Evolutionary conservation across 2,888 invertebrate species (phyloP).

Genomic region (Ormyrus nitidulus): DNA sequence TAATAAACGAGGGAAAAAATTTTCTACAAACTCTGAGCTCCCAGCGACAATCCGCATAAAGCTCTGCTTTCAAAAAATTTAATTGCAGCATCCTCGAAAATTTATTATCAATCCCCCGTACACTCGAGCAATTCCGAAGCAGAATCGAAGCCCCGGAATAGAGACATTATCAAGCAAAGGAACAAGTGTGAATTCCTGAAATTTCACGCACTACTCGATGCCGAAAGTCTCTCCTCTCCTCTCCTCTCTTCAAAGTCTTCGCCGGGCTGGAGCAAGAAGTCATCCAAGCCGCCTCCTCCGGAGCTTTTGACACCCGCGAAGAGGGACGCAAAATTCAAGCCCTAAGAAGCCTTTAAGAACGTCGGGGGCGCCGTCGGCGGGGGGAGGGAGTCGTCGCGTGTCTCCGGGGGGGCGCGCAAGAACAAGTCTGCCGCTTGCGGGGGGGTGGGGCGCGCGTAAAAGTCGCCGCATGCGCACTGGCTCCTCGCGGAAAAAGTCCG

Average conservation of each 20-base stretch:
- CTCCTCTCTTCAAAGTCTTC: slow-evolving; percentile 24
- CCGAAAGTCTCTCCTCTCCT: slow-evolving; percentile 10
- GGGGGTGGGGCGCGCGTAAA: slow-evolving; percentile 66
- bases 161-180: slow-evolving; percentile 47
- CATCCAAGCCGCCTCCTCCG: not conserved
- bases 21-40: too few species aligned
- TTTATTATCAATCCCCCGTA: too few species aligned
- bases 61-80: too few species aligned
- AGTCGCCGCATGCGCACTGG: slow-evolving; percentile 73
- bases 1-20: too few species aligned
- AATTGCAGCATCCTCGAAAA: too few species aligned
- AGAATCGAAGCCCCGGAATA: slow-evolving; percentile 5
- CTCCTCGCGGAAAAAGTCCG: slow-evolving; percentile 67
- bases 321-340: slow-evolving; percentile 70
- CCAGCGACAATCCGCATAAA: too few species aligned
- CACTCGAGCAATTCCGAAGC: too few species aligned
- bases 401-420: slow-evolving; percentile 6
- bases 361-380: slow-evolving; percentile 57
- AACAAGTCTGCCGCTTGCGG: slow-evolving; percentile 34
- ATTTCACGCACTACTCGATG: slow-evolving; percentile 46
- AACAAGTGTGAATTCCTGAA: slow-evolving; percentile 51
- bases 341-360: slow-evolving; percentile 75
- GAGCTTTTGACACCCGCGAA: slow-evolving; percentile 47
- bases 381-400: not conserved
- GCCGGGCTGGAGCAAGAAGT: slow-evolving; percentile 15